Evolutionary conservation across 2,888 invertebrate species (phyloP).

Genomic region (Macrosoma leucophasiata): DNA sequence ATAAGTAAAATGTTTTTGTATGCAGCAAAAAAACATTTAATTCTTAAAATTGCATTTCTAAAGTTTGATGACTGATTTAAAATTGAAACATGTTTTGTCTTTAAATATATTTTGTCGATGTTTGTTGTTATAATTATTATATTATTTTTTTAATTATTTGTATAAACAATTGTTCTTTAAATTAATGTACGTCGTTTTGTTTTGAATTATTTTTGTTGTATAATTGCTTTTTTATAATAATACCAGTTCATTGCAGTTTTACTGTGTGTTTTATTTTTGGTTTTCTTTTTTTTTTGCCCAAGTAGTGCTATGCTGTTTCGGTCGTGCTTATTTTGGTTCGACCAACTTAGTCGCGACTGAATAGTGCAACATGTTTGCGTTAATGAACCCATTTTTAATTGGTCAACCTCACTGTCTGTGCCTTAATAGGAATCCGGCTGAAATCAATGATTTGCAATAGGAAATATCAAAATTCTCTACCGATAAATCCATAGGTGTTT

Average conservation of each 20-base stretch:
- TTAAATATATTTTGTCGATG: slow-evolving; percentile 76
- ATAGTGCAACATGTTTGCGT: slow-evolving; percentile 54
- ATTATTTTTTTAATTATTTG: slow-evolving; percentile 81
- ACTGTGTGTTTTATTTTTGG: slow-evolving; percentile 78
- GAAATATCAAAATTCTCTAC: no score
- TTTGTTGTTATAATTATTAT: slow-evolving; percentile 78
- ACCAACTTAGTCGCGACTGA: slow-evolving; percentile 43
- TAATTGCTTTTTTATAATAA: slow-evolving; percentile 84
- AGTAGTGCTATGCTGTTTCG: slow-evolving; percentile 51
- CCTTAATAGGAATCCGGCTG: slow-evolving; percentile 28
- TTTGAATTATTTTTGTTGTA: slow-evolving; percentile 85
- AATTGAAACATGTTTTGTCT: slow-evolving; percentile 74
- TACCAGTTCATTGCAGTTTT: slow-evolving; percentile 84
- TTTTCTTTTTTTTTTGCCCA: slow-evolving; percentile 56
- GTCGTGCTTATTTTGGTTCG: slow-evolving; percentile 40
- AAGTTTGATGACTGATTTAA: slow-evolving; percentile 70
- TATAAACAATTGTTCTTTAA: slow-evolving; percentile 84
- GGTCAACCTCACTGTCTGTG: slow-evolving; percentile 28
- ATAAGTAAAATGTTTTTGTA: slow-evolving; percentile 53
- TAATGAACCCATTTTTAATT: slow-evolving; percentile 39
- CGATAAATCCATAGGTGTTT: slow-evolving; percentile 10
- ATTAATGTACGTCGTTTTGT: slow-evolving; percentile 86
- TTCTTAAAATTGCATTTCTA: slow-evolving; percentile 74
- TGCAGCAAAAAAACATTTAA: slow-evolving; percentile 56
- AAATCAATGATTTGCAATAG: slow-evolving; percentile 7